Evolutionary conservation across 2,888 invertebrate genomes (phyloP), one percentile per base, ranked within the genome.

Genomic region (Stenoptilia bipunctidactyla): DNA sequence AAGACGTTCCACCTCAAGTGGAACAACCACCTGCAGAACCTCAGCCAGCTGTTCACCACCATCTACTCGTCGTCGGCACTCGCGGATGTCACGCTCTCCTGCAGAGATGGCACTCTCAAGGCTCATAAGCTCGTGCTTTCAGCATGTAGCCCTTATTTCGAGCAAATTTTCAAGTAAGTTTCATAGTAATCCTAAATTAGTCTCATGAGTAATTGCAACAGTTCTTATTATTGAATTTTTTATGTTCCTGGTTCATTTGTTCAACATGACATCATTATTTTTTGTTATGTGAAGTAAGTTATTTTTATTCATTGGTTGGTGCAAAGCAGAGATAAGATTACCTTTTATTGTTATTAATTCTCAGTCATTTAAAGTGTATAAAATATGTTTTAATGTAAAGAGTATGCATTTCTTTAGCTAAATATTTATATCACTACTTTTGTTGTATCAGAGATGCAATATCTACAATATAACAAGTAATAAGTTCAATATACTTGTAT

Each of bases 81-180:
- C 45, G 88, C 89, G 27, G 91, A 91, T 62, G 89, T 90, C 49
- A 90, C 90, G 49, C 80, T 91, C 55, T 88, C 89, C 56, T 91
- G 91, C 70, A 88, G 88, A 57, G 90, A 89, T 67, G 91, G 91
- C 30, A 86, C 88, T 61, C 79, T 91, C 53, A 87, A 88, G 60
- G 90, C 90, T 34, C 90, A 90, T 66, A 89, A 90, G 63, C 84
- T 92, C 50, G 89, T 92, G 49, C 82, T 92, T 46, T 91, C 91
- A 36, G 90, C 91, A 39, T 90, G 90, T 74, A 91, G 91, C 58
- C 89, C 91, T 39, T 92, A 91, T 66, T 92, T 92, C 70, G 90
- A 90, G 62, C 87, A 88, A 52, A 88, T 92, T 52, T 90, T 91
- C 76, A 87, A 88, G 83, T 83, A 51, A 70, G 69, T 63, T 46